Percentiles rank a stretch among this genome's conserved stretches.
Conservation (phyloP, 2,888 invertebrate genomes). For the Halocaridina rubra region DNA sequence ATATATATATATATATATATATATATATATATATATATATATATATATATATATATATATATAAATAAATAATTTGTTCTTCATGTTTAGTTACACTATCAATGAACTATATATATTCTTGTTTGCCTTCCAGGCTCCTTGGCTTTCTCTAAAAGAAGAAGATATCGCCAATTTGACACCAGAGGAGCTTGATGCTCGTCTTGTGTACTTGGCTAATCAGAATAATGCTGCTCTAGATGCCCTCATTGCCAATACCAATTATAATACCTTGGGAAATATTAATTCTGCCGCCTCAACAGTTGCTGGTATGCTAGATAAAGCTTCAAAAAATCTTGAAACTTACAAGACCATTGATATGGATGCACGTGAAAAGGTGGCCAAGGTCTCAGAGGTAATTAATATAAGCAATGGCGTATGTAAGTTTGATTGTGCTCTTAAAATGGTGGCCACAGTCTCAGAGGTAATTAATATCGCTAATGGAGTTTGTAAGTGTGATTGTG, state of each 20-base stretch:
- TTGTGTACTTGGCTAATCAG: background rate
- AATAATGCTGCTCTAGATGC: slow-evolving; percentile 4
- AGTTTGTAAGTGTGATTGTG: no score
- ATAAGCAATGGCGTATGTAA: no score
- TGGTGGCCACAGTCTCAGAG: no score
- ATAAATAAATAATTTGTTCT: no score
- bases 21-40: slow-evolving; percentile 14
- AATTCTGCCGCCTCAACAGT: background rate
- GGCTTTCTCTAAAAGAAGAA: background rate
- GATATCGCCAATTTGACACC: background rate
- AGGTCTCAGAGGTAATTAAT: background rate
- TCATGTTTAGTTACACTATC: no score
- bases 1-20: background rate
- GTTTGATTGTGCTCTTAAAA: no score
- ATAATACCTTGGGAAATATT: background rate
- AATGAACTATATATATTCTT: background rate
- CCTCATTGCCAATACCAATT: background rate
- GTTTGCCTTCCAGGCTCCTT: background rate
- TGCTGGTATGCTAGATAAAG: background rate
- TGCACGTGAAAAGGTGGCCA: background rate
- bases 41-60: no score
- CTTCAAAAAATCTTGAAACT: background rate
- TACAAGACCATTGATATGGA: background rate
- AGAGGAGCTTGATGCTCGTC: background rate
- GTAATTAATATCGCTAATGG: no score